Evolutionary conservation across 1,140 invertebrate genomes (phyloP).

Genomic region (Hyphantria cunea): DNA sequence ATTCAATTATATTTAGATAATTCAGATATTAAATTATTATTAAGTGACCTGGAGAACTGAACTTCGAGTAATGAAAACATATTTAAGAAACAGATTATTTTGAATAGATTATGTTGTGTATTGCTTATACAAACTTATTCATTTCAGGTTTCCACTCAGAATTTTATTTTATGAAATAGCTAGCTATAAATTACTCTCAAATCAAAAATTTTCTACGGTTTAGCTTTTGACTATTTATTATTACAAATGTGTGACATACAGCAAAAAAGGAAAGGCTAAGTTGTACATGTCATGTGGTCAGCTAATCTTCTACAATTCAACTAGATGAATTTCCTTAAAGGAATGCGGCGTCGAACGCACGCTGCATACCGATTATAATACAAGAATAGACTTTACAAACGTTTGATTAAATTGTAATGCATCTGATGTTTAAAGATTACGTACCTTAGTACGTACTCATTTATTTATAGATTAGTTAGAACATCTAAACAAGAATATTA

Average conservation of each 20-base stretch:
- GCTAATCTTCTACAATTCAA: slow-evolving; percentile 25
- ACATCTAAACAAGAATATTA: background rate
- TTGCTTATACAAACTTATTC: too few relatives aligned
- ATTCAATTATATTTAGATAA: too few relatives aligned
- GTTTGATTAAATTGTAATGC: slow-evolving; percentile 24
- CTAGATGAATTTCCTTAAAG: slow-evolving; percentile 24
- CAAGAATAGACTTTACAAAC: slow-evolving; percentile 22
- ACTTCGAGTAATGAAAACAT: too few relatives aligned
- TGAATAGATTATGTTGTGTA: too few relatives aligned
- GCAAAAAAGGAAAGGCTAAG: slow-evolving; percentile 17
- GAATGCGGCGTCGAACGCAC: slow-evolving; percentile 22
- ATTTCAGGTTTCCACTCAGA: too few relatives aligned
- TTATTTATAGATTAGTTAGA: background rate
- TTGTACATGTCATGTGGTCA: slow-evolving; percentile 13
- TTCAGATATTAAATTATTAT: too few relatives aligned
- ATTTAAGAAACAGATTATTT: too few relatives aligned
- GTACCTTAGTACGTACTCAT: background rate
- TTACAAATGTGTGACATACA: background rate
- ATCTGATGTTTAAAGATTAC: slow-evolving; percentile 17
- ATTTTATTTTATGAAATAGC: too few relatives aligned
- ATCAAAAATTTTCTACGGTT: too few relatives aligned
- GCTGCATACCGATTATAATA: slow-evolving; percentile 19
- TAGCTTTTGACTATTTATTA: too few relatives aligned
- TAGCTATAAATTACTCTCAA: too few relatives aligned
- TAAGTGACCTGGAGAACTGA: too few relatives aligned